Evolutionary conservation across 2,113 vertebrate genomes (phyloP).

Genomic region (Smithornis capensis): DNA sequence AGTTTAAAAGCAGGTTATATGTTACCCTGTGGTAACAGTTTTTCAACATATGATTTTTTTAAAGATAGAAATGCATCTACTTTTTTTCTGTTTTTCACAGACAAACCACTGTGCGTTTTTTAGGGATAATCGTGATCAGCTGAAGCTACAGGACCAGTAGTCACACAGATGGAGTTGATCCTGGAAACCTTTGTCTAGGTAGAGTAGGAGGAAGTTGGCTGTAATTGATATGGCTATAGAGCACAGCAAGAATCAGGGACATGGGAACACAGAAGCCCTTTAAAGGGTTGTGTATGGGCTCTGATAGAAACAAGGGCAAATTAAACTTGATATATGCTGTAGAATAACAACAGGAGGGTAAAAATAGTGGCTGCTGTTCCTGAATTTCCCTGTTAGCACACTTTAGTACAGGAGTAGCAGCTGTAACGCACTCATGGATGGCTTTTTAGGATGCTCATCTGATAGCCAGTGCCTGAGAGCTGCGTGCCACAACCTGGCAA

Average conservation of each 20-base stretch:
- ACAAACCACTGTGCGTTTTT: neutral
- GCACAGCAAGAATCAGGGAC: neutral
- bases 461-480: accelerated
- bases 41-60: neutral
- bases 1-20: neutral
- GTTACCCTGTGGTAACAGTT: neutral
- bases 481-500: accelerated
- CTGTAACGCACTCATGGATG: neutral
- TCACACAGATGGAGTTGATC: neutral
- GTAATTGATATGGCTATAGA: neutral
- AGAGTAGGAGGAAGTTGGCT: neutral
- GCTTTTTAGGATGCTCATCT: neutral
- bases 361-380: neutral
- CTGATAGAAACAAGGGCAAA: neutral
- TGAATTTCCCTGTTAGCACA: neutral
- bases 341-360: neutral
- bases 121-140: neutral
- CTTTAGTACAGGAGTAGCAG: neutral
- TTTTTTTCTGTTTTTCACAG: neutral
- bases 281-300: neutral
- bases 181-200: neutral
- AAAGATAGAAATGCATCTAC: neutral
- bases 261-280: neutral
- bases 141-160: neutral
- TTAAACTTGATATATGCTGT: neutral